Base-by-base conservation (phyloP, 2,888 invertebrate species). In the Melipona bicolor region DNA sequence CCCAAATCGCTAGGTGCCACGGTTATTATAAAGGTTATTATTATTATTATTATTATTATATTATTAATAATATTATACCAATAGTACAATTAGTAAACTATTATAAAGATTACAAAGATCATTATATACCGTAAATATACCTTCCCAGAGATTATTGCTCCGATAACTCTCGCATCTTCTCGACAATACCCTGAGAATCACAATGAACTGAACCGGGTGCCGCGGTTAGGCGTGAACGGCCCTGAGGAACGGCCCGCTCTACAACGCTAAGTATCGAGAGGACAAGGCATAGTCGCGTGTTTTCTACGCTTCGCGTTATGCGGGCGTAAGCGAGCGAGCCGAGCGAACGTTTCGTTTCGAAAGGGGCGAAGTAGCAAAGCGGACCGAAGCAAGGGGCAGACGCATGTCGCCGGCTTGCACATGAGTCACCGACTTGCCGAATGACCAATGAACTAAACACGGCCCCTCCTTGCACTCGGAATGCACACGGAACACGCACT, bases 391-490 rank as follows among this genome's bases (percentile, higher is more conserved):
- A 61, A 59, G 77, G 79, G 77, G 83, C 86, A 88, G 89, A 89
- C 89, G 89, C 92, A 90, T 90, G 65, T 71, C 71, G 43, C 71
- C 71, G 43, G 54, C 86, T 86, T 75, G 86, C 83, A 82, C 87
- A 87, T 93, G 92, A 93, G 87, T 93, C 92, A 93, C 91, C 89
- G 91, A 90, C 91, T 91, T 87, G 88, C 88, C 90, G 90, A 92
- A 92, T 92, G 92, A 93, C 92, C 93, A 92, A 91, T 92, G 90
- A 92, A 91, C 90, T 89, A 89, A 90, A 89, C 86, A 70, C 36
- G 67, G 73, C 77, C 73, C 81, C 88, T 85, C 84, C 79, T 79
- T 80, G 77, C 79, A 59, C 79, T 70, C 79, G 79, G 82, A 85
- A 87, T 88, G 77, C 81, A 77, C 77, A 56, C 68, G 54, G n/a